These are phyloP conservation scores for Lepidothrix coronata DNA, from an alignment of 2,113 vertebrate species.

Conservation along the genomic window DNA sequence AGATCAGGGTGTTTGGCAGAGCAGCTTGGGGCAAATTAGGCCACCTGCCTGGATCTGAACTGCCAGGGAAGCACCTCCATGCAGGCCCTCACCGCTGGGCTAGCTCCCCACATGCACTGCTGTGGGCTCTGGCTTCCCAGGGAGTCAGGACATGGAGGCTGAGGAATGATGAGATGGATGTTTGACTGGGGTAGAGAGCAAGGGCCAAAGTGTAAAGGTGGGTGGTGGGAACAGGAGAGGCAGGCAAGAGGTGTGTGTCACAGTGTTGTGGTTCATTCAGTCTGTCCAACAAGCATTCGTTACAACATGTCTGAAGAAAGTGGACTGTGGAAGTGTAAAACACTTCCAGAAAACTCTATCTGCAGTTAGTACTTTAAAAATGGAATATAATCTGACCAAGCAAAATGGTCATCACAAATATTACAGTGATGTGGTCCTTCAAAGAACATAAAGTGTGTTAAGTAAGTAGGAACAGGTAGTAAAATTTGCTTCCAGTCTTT, in stretches of 20 bases:
- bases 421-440: not conserved
- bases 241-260: not conserved
- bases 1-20: not conserved
- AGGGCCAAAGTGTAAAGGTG: not conserved
- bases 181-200: not conserved
- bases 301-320: not conserved
- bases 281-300: not conserved
- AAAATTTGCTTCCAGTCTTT: not conserved
- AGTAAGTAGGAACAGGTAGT: not conserved
- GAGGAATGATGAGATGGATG: not conserved
- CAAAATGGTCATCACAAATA: not conserved
- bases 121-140: not conserved
- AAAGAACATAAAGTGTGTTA: not conserved
- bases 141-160: fast-evolving
- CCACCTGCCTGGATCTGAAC: not conserved
- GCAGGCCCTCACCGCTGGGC: not conserved
- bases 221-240: not conserved
- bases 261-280: not conserved
- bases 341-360: slow-evolving; percentile 35
- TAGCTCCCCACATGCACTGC: not conserved
- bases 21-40: not conserved
- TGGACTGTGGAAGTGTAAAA: not conserved
- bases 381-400: not conserved
- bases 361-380: not conserved
- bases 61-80: not conserved